phyloP scores from a whole-genome alignment of 1,140 invertebrate genomes.

The Papilio glaucus region DNA sequence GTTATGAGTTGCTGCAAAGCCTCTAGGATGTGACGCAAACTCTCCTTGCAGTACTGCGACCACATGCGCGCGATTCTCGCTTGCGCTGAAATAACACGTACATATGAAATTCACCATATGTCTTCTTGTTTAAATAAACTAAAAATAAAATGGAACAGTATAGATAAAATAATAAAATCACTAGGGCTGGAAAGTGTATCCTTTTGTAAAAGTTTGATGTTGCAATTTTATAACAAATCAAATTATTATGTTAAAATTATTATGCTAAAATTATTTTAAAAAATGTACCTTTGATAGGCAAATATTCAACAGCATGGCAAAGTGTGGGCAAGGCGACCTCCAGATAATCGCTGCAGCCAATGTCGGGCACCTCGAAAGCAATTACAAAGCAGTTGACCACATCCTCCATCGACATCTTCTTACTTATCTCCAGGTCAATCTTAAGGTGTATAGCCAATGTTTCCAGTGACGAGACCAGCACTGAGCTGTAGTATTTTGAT shows the following conservation, averaged over 20 bases:
- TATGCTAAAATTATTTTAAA: too few relatives aligned
- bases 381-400: slow-evolving; percentile 92
- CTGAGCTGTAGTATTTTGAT: slow-evolving; percentile 84
- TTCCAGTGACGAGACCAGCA: slow-evolving; percentile 91
- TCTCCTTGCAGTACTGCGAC: slow-evolving; percentile 88
- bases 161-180: too few relatives aligned
- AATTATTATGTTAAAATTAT: too few relatives aligned
- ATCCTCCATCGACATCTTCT: slow-evolving; percentile 83
- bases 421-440: slow-evolving; percentile 88
- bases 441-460: slow-evolving; percentile 89
- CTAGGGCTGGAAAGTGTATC: too few relatives aligned
- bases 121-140: too few relatives aligned
- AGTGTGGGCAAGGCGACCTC: slow-evolving; percentile 92
- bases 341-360: slow-evolving; percentile 90
- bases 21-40: slow-evolving; percentile 89
- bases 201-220: too few relatives aligned
- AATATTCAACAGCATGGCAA: slow-evolving; percentile 89
- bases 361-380: slow-evolving; percentile 93
- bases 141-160: too few relatives aligned
- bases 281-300: slow-evolving; percentile 85
- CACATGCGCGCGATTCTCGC: slow-evolving; percentile 91
- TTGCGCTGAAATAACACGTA: slow-evolving; percentile 84
- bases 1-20: slow-evolving; percentile 95
- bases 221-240: too few relatives aligned
- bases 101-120: too few relatives aligned